Evolutionary conservation across 2,113 vertebrate genomes (phyloP).

Genomic region (Triplophysa siluroides): DNA sequence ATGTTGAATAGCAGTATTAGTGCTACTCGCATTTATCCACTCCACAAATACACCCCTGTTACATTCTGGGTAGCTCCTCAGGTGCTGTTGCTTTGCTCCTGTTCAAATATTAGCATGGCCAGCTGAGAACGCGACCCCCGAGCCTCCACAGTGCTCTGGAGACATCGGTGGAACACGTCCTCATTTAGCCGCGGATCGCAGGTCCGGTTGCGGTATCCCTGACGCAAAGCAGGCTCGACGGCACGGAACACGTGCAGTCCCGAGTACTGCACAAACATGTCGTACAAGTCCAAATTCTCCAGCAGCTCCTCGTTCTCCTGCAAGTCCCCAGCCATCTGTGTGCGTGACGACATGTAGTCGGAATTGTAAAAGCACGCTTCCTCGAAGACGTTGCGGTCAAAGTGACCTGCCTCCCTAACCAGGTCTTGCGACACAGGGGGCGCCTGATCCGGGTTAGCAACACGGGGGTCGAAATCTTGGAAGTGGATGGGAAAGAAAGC

Average conservation of each 20-base stretch:
- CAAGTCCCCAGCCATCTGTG: constrained; percentile 77
- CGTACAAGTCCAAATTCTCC: constrained; percentile 87
- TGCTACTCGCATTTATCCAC: constrained; percentile 13
- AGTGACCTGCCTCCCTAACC: constrained; percentile 84
- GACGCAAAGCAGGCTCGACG: constrained; percentile 87
- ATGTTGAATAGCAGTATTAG: constrained; percentile 12
- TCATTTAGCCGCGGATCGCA: constrained; percentile 89
- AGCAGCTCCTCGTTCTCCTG: constrained; percentile 92
- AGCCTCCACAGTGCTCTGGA: constrained; percentile 85
- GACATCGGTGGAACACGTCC: constrained; percentile 88
- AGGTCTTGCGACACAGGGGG: constrained; percentile 76
- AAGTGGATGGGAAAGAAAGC: constrained; percentile 98
- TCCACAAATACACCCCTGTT: constrained; percentile 2
- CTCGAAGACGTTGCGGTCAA: constrained; percentile 82
- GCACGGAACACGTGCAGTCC: constrained; percentile 90
- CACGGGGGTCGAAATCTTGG: constrained; percentile 88
- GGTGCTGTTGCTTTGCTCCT: constrained; percentile 93
- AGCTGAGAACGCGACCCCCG: constrained; percentile 90
- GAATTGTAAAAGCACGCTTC: constrained; percentile 97
- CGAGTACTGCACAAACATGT: constrained; percentile 91
- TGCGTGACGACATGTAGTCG: constrained; percentile 90
- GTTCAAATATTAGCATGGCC: constrained; percentile 91
- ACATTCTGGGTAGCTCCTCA: constrained; percentile 61
- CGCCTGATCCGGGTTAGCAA: constrained; percentile 81
- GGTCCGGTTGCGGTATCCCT: constrained; percentile 78